Evolutionary conservation across 2,797 vertebrate species (phyloP).

Genomic region (Myripristis jacobus): DNA sequence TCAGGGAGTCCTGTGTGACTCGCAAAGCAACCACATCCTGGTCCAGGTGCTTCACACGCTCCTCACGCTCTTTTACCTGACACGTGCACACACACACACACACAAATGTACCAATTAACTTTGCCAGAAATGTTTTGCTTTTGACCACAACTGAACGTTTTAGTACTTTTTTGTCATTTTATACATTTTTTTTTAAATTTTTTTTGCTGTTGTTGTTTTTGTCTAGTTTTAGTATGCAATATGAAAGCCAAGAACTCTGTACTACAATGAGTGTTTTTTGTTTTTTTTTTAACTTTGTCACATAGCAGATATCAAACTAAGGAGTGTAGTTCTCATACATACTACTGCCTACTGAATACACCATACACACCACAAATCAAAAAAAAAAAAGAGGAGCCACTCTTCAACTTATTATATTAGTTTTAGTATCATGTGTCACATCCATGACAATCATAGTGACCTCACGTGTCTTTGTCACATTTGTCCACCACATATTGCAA

Average conservation of each 20-base stretch:
- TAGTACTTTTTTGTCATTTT: too few species aligned
- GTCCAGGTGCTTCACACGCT: conserved; percentile 62
- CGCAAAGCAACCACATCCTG: conserved; percentile 59
- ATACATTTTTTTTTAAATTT: too few species aligned
- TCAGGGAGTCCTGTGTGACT: conserved; percentile 70
- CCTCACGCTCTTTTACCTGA: conserved; percentile 61
- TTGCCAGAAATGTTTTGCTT: background rate
- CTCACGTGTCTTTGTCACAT: background rate
- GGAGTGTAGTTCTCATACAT: too few species aligned
- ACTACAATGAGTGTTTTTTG: too few species aligned
- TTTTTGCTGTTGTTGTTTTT: too few species aligned
- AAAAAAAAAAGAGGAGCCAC: conserved; percentile 5
- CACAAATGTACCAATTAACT: background rate
- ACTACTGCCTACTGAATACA: background rate
- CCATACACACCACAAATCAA: background rate
- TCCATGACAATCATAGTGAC: too few species aligned
- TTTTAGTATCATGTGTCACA: background rate
- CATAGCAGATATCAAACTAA: too few species aligned
- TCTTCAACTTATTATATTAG: conserved; percentile 1
- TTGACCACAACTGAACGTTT: background rate
- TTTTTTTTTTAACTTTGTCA: too few species aligned
- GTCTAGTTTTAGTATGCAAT: too few species aligned
- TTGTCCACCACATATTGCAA: background rate
- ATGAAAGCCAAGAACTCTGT: too few species aligned
- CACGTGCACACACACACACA: conserved; percentile 39